Base-by-base conservation (phyloP, 2,113 vertebrate genomes). In the Protobothrops mucrosquamatus region DNA sequence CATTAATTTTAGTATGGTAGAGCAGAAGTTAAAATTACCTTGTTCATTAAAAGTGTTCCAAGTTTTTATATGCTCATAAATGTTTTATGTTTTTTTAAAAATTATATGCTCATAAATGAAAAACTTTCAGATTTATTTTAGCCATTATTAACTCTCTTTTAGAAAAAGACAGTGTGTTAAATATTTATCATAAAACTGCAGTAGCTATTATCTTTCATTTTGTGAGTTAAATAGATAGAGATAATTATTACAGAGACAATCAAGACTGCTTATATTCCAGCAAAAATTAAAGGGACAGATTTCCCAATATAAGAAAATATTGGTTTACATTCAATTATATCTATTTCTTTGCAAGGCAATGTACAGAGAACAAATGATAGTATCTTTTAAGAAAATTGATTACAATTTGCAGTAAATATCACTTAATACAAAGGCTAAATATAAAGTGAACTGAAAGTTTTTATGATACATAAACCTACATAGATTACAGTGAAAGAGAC, bases 41-140 rank as follows among this genome's bases (percentile, higher is more conserved):
- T 87, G 95, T 74, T 92, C 88, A 96, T 95, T 95, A 95, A 95
- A 96, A 18, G 29, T 95, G 92, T 61, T 96, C 91, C 88, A 93
- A 93, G 85, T 94, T 43, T 94, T 61, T 34, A 69, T 69, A 69
- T 18, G 64, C 14, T 69, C 64, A 69, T 69, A 69, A 69, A 34
- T 69, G 64, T 69, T 69, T 69, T 69, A 34, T 69, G 64, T 69
- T 34, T 34, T 90, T 34, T 69, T 88, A 56, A 93, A 94, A 94
- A 91, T 91, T 92, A 92, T 91, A 91, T 0, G 90, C 24, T 93
- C 86, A 26, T 4, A 87, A 92, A 14, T 85, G 46, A 74, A 61
- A 57, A 95, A 89, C 85, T 93, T 52, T 12, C 54, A 29, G n/a
- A 94, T 93, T 93, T 94, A 91, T 94, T 48, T 91, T 89, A 94